phyloP scores from a whole-genome alignment of 2,888 invertebrate species.

The Monoplex corrugatus region DNA sequence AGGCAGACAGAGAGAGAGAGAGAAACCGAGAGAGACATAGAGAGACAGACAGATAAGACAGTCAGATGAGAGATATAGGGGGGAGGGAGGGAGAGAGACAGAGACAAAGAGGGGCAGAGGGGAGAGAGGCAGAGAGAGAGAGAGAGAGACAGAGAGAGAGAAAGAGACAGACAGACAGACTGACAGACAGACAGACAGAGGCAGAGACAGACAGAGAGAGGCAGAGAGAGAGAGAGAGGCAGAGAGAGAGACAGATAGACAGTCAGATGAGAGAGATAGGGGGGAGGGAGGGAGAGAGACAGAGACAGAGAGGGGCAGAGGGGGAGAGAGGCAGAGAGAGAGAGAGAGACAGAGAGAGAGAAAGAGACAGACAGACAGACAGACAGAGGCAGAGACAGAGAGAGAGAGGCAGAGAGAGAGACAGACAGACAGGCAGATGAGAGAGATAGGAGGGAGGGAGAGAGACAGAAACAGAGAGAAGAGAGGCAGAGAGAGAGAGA shows the following conservation, averaged over 20 bases:
- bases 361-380: too few species aligned
- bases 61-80: background rate
- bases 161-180: background rate
- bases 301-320: too few species aligned
- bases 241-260: background rate
- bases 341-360: too few species aligned
- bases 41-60: constrained; percentile 9
- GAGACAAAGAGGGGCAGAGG: background rate
- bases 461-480: background rate
- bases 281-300: background rate
- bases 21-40: background rate
- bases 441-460: too few species aligned
- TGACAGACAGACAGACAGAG: background rate
- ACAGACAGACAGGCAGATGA: background rate
- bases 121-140: background rate
- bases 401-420: too few species aligned
- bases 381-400: too few species aligned
- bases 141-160: background rate
- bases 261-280: background rate
- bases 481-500: background rate
- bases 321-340: background rate
- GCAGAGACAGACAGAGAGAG: background rate
- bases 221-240: background rate
- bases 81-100: constrained; percentile 3
- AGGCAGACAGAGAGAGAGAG: background rate